A percentile compares a stretch with the other conserved stretches of the same genome.
These are phyloP conservation scores for Paraescarpia echinospica DNA, from an alignment of 1,140 invertebrate species.

Conservation along the genomic window DNA sequence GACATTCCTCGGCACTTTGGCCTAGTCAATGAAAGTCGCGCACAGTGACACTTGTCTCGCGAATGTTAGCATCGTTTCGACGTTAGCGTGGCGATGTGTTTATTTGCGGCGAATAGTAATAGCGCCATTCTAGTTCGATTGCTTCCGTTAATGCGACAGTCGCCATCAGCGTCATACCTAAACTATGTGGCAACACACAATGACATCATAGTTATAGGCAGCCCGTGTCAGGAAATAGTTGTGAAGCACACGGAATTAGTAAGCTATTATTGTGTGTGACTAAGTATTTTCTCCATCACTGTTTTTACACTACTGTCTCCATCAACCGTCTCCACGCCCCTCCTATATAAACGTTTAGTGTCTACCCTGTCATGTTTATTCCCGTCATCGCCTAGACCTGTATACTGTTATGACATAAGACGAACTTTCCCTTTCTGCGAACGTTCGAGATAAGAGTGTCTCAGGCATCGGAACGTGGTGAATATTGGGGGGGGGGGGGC, in stretches of 20 bases:
- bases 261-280: too few species aligned
- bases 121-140: not conserved
- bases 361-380: too few species aligned
- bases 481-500: too few species aligned
- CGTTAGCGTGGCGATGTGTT: not conserved
- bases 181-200: not conserved
- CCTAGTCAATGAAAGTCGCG: not conserved
- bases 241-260: not conserved
- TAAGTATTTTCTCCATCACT: too few species aligned
- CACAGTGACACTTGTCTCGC: not conserved
- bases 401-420: too few species aligned
- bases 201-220: not conserved
- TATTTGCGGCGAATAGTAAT: not conserved
- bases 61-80: not conserved
- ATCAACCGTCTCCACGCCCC: too few species aligned
- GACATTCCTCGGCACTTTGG: not conserved
- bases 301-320: too few species aligned
- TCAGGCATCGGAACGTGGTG: too few species aligned
- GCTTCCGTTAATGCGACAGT: not conserved
- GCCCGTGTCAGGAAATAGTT: not conserved
- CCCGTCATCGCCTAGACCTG: too few species aligned
- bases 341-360: too few species aligned
- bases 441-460: too few species aligned
- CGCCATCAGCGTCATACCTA: not conserved
- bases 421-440: too few species aligned